Percentiles rank a stretch among this genome's conserved stretches.
phyloP scores from a whole-genome alignment of 2,888 invertebrate genomes.

The Idaea straminata region DNA sequence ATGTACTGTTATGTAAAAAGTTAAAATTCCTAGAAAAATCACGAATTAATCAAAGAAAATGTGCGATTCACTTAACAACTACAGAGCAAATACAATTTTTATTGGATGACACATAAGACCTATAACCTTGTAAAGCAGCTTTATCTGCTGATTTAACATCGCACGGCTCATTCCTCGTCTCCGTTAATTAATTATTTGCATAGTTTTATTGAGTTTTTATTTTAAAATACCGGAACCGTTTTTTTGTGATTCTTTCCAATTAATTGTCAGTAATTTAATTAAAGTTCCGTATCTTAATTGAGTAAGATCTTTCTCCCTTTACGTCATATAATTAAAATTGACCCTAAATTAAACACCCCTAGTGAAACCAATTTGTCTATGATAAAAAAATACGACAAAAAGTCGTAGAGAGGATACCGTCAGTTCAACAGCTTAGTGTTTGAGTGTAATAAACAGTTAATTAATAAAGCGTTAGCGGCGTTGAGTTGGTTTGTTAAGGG shows the following conservation, averaged over 20 bases:
- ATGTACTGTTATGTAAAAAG: no score
- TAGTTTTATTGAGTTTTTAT: not conserved
- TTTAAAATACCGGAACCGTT: not conserved
- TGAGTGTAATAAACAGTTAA: conserved; percentile 77
- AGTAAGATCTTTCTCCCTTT: conserved; percentile 21
- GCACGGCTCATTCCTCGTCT: not conserved
- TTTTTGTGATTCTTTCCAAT: not conserved
- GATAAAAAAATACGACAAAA: conserved; percentile 55
- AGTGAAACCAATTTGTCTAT: conserved; percentile 66
- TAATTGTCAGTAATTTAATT: not conserved
- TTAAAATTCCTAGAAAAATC: not conserved
- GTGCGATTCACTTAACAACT: not conserved
- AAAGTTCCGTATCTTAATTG: conserved; percentile 19
- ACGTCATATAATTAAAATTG: conserved; percentile 26
- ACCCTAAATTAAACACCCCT: conserved; percentile 45
- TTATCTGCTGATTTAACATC: conserved; percentile 2
- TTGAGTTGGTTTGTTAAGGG: conserved; percentile 40
- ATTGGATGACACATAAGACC: not conserved
- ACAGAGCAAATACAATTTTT: not conserved
- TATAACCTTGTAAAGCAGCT: not conserved
- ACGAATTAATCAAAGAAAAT: not conserved
- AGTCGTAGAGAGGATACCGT: conserved; percentile 53
- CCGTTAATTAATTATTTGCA: not conserved
- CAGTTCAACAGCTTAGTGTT: conserved; percentile 69
- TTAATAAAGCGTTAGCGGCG: conserved; percentile 65